Evolutionary conservation across 2,113 vertebrate genomes (phyloP).

Genomic region (Cheilinus undulatus): DNA sequence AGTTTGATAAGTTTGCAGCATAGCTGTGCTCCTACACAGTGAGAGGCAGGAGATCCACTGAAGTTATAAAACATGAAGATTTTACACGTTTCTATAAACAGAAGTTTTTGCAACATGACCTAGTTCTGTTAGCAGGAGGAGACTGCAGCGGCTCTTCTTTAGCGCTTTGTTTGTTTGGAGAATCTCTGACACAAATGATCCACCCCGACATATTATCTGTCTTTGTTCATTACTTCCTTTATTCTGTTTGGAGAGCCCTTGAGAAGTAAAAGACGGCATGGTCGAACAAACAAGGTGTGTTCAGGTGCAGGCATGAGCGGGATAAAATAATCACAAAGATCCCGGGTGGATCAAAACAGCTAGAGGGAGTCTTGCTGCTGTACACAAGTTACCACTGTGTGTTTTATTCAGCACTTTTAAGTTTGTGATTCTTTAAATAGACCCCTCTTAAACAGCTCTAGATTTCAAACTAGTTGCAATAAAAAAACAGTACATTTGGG

Average conservation of each 20-base stretch:
- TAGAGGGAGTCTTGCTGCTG: too few species aligned
- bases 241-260: background rate
- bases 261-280: background rate
- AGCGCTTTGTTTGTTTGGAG: conserved; percentile 14
- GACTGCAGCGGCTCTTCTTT: conserved; percentile 23
- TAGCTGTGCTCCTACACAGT: background rate
- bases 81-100: conserved; percentile 9
- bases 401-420: background rate
- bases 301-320: conserved; percentile 3
- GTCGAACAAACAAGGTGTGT: background rate
- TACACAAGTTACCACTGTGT: background rate
- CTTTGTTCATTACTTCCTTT: conserved; percentile 13
- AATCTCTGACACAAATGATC: background rate
- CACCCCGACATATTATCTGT: conserved; percentile 5
- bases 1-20: background rate
- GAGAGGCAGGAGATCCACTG: background rate
- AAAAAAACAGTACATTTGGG: background rate
- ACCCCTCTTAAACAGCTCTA: background rate
- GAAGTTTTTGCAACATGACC: conserved; percentile 40
- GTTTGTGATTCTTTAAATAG: background rate
- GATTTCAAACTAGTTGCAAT: too few species aligned
- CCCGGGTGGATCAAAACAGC: background rate
- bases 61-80: conserved; percentile 3
- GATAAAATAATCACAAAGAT: background rate
- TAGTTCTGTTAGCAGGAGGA: conserved; percentile 11